Conservation (phyloP, 1,140 invertebrate species). For the Cataglyphis hispanica region DNA sequence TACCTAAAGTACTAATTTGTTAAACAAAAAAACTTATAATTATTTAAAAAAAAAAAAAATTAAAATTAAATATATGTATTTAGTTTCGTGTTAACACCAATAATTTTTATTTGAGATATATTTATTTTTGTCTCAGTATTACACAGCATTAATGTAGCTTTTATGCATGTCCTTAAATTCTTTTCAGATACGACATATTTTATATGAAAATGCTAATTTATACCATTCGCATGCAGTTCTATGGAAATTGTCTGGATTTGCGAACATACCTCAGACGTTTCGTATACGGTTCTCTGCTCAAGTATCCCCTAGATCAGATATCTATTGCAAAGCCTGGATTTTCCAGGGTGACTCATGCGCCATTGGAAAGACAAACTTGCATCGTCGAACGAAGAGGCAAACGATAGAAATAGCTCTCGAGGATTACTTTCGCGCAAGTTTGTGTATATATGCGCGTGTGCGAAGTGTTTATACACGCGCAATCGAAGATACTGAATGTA, state of each 20-base stretch:
- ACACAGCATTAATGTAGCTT: neutral
- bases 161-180: neutral
- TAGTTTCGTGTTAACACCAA: too few species aligned
- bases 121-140: neutral
- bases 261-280: neutral
- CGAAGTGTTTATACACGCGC: constrained; percentile 15
- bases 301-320: constrained; percentile 41
- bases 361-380: constrained; percentile 58
- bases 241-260: constrained; percentile 14
- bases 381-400: constrained; percentile 40
- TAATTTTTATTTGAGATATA: neutral
- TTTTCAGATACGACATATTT: neutral
- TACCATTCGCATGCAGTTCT: neutral
- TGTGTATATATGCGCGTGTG: neutral
- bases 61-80: neutral
- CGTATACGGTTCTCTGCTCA: neutral
- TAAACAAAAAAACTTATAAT: neutral
- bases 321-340: constrained; percentile 51
- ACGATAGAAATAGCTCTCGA: constrained; percentile 36
- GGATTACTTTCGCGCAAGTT: constrained; percentile 20
- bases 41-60: neutral
- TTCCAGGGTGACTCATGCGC: constrained; percentile 29
- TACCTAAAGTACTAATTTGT: neutral
- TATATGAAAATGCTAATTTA: neutral
- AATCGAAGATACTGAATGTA: constrained; percentile 23